Evolutionary conservation across 1,140 invertebrate genomes (phyloP), one percentile per base, ranked within the genome.

Genomic region (Drosophila setifemur): DNA sequence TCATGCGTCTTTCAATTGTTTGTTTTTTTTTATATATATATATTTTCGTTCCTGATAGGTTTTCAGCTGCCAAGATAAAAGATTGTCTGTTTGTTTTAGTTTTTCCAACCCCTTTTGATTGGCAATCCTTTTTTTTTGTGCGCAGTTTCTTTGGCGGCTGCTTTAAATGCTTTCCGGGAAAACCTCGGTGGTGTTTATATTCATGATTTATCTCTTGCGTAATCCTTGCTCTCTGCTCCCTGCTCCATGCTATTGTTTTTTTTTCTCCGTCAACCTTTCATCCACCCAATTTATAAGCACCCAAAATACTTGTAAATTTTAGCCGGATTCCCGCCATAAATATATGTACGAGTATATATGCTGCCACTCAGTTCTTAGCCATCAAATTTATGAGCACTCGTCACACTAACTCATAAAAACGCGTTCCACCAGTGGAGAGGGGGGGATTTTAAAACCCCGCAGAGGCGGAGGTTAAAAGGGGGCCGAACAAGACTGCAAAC

Each of bases 321-420:
- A 52, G 31, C 33, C 33, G 35, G 33, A 71, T 58, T 75, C 55
- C 25, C 16, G 37, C 49, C 69, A 44, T 33, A 70, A 69, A 79
- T 49, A 44, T 43, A 55, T 48, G 45, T 18, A 5, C 21, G 21
- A 23, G 21, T n/a, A n/a, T n/a, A n/a, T n/a, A n/a, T 26, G 57
- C 50, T 73, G 68, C 64, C 43, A 71, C 78, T 58, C 64, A 54
- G 64, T 61, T 64, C 61, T 66, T 71, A 50, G 58, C 60, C 73
- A 78, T 83, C 81, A 78, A 85, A 85, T 83, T 83, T 83, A 85
- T 85, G 79, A 43, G 70, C 79, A 79, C 70, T 83, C 66, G 66
- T 75, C 66, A 74, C 77, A 81, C 76, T 81, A 86, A 79, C 79
- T 85, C 74, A 75, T 85, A 79, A 85, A 85, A 85, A 60, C 69